Evolutionary conservation across 2,113 vertebrate genomes (phyloP), one percentile per base, ranked within the genome.

Genomic region (Salvelinus alpinus): DNA sequence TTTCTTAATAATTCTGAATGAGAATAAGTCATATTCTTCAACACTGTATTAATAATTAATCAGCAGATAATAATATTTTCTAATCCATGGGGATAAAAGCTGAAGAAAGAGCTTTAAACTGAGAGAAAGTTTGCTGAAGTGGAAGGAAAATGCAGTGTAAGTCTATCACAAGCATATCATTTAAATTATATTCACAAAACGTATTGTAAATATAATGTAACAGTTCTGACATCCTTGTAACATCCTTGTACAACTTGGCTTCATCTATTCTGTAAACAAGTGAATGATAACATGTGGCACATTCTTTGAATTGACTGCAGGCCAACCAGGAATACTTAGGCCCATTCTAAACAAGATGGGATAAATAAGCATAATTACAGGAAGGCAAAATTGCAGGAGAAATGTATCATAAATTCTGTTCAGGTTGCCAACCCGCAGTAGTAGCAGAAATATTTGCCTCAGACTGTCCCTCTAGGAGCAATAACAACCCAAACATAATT

Each of bases 11-110:
- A 85, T 59, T 34, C 51, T 12, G 71, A 86, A 84, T 80, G 47
- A 68, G 78, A 82, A 86, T 76, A 70, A 62, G 73, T 78, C 70
- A 18, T 64, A 81, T 82, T 78, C 72, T 78, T 78, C 57, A 51
- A 60, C 77, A 47, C 67, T 76, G 86, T 78, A 82, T 88, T 87
- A 88, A 87, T 85, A 76, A 85, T 87, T 79, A 80, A 85, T 85
- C 74, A 83, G 72, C 31, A 64, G 74, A 78, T 77, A 76, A 77
- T 76, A 73, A 64, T 68, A 54, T 71, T 75, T 70, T 64, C 68
- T 86, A 86, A 84, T 87, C 81, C 79, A 76, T 62, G 70, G 73
- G 65, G 76, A 83, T 75, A 67, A 20, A 54, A 73, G 66, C 60
- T 70, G 60, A 69, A 71, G 67, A 73, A 47, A 47, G 57, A 20